Evolutionary conservation across 2,113 vertebrate species (phyloP).

Genomic region (Sebastes schlegelii): DNA sequence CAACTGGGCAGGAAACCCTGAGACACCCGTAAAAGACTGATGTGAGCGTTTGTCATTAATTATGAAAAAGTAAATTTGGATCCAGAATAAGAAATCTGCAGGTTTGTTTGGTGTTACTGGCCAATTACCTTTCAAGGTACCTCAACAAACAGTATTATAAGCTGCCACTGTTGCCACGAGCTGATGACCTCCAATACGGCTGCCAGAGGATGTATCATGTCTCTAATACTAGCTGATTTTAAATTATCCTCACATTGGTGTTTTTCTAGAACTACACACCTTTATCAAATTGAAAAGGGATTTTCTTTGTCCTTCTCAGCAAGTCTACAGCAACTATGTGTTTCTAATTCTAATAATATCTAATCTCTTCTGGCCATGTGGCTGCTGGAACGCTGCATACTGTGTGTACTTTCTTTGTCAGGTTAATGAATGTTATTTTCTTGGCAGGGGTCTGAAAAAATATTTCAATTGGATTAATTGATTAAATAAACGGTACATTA

Average conservation of each 20-base stretch:
- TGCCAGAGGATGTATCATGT: slow-evolving; percentile 10
- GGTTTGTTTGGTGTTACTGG: background rate
- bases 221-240: background rate
- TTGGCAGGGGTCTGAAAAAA: background rate
- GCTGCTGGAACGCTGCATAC: background rate
- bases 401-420: slow-evolving; percentile 2
- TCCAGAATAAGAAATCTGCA: background rate
- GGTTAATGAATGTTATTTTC: slow-evolving; percentile 25
- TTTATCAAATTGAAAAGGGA: background rate
- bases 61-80: slow-evolving; percentile 9
- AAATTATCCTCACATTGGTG: background rate
- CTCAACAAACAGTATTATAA: slow-evolving; percentile 1
- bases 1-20: background rate
- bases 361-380: slow-evolving; percentile 10
- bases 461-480: slow-evolving; percentile 40
- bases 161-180: background rate
- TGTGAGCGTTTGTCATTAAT: slow-evolving; percentile 11
- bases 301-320: slow-evolving; percentile 13
- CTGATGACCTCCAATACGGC: slow-evolving; percentile 7
- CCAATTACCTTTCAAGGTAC: slow-evolving; percentile 6
- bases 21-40: background rate
- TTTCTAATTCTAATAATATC: slow-evolving; percentile 1
- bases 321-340: background rate
- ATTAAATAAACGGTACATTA: slow-evolving; percentile 48
- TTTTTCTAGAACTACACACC: background rate